Conservation (phyloP, 1,140 invertebrate genomes). For the Panonychus citri region DNA sequence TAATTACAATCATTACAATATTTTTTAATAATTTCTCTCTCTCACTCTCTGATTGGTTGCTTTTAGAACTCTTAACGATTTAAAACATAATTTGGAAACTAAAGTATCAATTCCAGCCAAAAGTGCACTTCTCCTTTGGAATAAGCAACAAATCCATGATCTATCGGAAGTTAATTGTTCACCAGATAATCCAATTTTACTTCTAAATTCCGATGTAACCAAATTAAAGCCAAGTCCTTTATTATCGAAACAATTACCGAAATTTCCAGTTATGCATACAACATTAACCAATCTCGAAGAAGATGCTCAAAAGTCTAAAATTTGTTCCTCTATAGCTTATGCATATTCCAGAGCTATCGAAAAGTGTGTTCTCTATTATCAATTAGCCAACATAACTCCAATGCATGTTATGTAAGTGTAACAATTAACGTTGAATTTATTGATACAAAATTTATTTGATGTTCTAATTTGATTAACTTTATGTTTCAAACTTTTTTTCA, state of each 20-base stretch:
- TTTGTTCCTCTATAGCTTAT: slow-evolving; percentile 65
- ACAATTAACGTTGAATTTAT: background rate
- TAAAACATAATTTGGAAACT: slow-evolving; percentile 51
- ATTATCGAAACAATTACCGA: slow-evolving; percentile 34
- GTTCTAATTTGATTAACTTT: no score
- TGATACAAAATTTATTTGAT: no score
- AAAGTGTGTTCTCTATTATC: slow-evolving; percentile 34
- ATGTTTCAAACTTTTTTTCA: background rate
- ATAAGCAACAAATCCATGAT: slow-evolving; percentile 43
- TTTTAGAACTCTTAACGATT: slow-evolving; percentile 29
- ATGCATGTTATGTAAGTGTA: slow-evolving; percentile 16
- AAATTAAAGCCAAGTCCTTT: slow-evolving; percentile 33
- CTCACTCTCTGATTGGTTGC: background rate
- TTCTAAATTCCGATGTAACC: slow-evolving; percentile 66
- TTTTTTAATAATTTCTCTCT: no score
- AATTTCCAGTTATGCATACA: slow-evolving; percentile 58
- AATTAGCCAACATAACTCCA: slow-evolving; percentile 22
- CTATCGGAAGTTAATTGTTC: slow-evolving; percentile 35
- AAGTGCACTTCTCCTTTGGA: slow-evolving; percentile 54
- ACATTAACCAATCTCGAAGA: slow-evolving; percentile 57
- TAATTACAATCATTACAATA: background rate
- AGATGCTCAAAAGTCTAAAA: slow-evolving; percentile 64
- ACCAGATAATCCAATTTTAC: slow-evolving; percentile 42
- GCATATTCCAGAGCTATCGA: slow-evolving; percentile 55
- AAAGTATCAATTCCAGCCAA: slow-evolving; percentile 53